phyloP scores from a whole-genome alignment of 2,113 vertebrate genomes.

The Cryptomyrus ogoouensis region DNA sequence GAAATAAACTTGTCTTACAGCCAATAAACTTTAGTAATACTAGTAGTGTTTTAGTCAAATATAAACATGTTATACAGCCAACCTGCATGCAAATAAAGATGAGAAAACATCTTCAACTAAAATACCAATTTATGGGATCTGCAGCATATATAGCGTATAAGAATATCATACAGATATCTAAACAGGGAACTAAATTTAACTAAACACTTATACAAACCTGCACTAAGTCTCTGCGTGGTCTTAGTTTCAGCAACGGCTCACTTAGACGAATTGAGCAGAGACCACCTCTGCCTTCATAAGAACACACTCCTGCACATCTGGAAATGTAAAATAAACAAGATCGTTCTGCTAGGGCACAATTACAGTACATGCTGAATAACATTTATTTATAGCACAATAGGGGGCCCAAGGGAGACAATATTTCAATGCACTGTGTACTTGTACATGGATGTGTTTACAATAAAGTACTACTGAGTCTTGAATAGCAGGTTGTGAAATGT shows the following conservation, averaged over 20 bases:
- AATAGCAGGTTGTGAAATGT: background rate
- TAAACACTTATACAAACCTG: conserved; percentile 59
- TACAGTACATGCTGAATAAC: background rate
- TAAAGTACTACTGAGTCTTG: background rate
- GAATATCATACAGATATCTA: background rate
- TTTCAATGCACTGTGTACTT: background rate
- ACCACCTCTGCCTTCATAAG: conserved; percentile 81
- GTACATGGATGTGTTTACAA: background rate
- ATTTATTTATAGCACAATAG: background rate
- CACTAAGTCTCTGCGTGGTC: conserved; percentile 86
- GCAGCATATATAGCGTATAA: background rate
- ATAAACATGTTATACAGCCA: background rate
- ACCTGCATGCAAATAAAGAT: background rate
- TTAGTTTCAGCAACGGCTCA: conserved; percentile 82
- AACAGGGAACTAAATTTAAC: background rate
- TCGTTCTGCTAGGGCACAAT: background rate
- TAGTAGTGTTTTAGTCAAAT: background rate
- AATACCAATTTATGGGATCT: background rate
- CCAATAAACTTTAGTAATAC: background rate
- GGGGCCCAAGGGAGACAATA: background rate
- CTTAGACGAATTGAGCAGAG: conserved; percentile 92
- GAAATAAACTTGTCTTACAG: background rate
- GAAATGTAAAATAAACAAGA: conserved; percentile 6
- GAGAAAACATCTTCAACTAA: background rate
- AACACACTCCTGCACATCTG: conserved; percentile 89